Conservation (phyloP, 2,113 vertebrate species). For the Misgurnus mizolepis region DNA sequence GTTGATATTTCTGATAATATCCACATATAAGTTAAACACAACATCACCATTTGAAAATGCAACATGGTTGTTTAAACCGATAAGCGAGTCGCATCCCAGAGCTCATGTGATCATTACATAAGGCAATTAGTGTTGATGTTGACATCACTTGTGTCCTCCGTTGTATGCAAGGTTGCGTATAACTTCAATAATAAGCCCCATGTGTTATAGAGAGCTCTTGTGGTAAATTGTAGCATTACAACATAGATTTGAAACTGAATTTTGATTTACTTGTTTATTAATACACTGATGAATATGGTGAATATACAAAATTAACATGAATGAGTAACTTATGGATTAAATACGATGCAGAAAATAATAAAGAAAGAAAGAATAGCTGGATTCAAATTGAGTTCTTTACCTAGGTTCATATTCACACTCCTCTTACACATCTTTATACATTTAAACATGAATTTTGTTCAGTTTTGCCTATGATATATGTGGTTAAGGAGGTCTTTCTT, state of each 20-base stretch:
- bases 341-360: neutral
- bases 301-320: neutral
- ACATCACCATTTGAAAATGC: too few species aligned
- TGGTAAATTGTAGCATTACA: constrained; percentile 17
- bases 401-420: neutral
- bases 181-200: too few species aligned
- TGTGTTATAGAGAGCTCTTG: neutral
- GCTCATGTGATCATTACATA: too few species aligned
- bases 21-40: too few species aligned
- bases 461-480: neutral
- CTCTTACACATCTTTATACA: too few species aligned
- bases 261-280: constrained; percentile 12
- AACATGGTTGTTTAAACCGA: too few species aligned
- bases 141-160: too few species aligned
- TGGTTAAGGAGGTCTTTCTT: neutral
- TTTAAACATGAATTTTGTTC: too few species aligned
- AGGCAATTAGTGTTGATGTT: too few species aligned
- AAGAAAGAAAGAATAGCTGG: neutral
- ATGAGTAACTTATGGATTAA: neutral
- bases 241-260: neutral
- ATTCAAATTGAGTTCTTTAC: neutral
- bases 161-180: too few species aligned
- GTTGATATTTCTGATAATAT: too few species aligned
- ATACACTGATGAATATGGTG: neutral
- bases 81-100: too few species aligned